A percentile compares a stretch with the other conserved stretches of the same genome.
Evolutionary conservation across 2,888 invertebrate species (phyloP).

Genomic region (Lycia hirtaria): DNA sequence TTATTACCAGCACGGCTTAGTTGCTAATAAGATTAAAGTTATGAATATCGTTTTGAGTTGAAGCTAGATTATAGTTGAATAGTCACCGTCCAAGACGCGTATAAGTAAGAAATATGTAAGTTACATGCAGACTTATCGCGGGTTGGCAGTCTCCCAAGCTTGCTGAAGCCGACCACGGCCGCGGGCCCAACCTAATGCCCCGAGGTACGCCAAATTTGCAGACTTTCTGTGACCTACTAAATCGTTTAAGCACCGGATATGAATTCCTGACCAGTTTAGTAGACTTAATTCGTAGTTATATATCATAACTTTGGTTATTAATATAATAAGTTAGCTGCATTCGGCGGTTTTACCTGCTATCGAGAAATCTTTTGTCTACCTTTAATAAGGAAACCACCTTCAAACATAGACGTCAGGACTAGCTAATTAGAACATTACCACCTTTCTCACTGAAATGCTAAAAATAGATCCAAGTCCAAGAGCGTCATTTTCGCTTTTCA

Average conservation of each 20-base stretch:
- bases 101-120: conserved; percentile 61
- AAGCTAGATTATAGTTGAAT: conserved; percentile 13
- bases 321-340: too few relatives aligned
- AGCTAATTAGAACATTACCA: too few relatives aligned
- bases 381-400: too few relatives aligned
- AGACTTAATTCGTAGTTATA: too few relatives aligned
- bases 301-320: too few relatives aligned
- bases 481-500: too few relatives aligned
- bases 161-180: conserved; percentile 59
- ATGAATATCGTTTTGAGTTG: neutral
- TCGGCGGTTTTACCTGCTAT: too few relatives aligned
- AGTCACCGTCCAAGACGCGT: conserved; percentile 40
- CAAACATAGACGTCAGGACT: too few relatives aligned
- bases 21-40: neutral
- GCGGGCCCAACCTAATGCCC: conserved; percentile 59
- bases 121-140: conserved; percentile 57
- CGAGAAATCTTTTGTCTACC: too few relatives aligned
- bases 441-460: too few relatives aligned
- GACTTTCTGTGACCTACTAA: conserved; percentile 30
- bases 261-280: neutral
- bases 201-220: conserved; percentile 37
- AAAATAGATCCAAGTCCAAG: too few relatives aligned
- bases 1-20: too few relatives aligned
- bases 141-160: conserved; percentile 63
- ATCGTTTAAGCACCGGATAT: conserved; percentile 6